These are phyloP conservation scores for Sympetrum striolatum DNA, from an alignment of 2,888 invertebrate genomes.

Conservation along the genomic window DNA sequence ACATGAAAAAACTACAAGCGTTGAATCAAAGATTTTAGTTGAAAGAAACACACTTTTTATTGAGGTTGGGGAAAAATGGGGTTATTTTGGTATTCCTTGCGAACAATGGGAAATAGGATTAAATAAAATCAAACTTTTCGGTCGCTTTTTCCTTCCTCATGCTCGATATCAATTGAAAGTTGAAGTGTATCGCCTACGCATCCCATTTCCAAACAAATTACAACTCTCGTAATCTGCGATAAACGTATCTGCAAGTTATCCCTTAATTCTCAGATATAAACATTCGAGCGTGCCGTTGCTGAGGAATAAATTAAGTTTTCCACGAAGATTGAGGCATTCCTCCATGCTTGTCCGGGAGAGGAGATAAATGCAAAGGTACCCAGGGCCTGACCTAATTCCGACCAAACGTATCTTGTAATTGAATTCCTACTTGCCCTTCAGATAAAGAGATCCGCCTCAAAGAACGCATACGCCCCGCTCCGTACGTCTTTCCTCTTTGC, in stretches of 20 bases:
- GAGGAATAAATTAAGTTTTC: background rate
- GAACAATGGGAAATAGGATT: too few relatives aligned
- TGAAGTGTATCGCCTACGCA: background rate
- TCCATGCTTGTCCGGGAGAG: background rate
- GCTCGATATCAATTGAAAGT: background rate
- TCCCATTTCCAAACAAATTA: background rate
- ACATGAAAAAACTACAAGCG: too few relatives aligned
- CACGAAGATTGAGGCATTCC: background rate
- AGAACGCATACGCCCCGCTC: too few relatives aligned
- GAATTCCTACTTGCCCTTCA: slow-evolving; percentile 26
- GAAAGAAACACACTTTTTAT: too few relatives aligned
- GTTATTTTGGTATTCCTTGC: too few relatives aligned
- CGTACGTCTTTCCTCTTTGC: too few relatives aligned
- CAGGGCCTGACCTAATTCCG: slow-evolving; percentile 13
- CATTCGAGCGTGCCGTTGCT: background rate
- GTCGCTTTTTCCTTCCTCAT: too few relatives aligned
- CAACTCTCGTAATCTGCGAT: background rate
- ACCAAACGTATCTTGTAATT: slow-evolving; percentile 26
- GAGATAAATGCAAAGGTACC: background rate
- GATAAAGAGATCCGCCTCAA: background rate
- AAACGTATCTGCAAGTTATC: background rate
- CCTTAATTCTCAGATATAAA: background rate
- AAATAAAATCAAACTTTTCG: too few relatives aligned
- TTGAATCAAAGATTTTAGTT: too few relatives aligned
- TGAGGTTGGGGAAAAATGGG: too few relatives aligned